Conservation (phyloP, 2,797 vertebrate genomes). For the Sebastes hubbsi region DNA sequence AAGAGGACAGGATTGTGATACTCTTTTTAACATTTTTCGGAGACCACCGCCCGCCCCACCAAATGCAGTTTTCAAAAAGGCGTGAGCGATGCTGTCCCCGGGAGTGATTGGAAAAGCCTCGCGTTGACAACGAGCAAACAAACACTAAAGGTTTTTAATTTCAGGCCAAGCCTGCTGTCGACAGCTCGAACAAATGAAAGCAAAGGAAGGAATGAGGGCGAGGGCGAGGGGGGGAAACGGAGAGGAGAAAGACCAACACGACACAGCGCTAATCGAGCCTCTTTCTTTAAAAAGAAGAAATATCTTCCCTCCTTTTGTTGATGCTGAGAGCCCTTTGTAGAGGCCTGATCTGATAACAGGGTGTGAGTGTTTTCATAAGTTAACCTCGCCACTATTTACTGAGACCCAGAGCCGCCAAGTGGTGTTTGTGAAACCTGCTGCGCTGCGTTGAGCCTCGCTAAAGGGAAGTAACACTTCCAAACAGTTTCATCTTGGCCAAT, state of each 20-base stretch:
- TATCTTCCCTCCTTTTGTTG: slow-evolving; percentile 51
- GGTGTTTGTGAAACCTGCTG: slow-evolving; percentile 52
- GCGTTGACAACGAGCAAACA: slow-evolving; percentile 75
- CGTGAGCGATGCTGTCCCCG: slow-evolving; percentile 25
- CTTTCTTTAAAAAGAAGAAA: slow-evolving; percentile 52
- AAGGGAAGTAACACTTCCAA: slow-evolving; percentile 30
- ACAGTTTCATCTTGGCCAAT: slow-evolving; percentile 36
- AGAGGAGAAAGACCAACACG: slow-evolving; percentile 43
- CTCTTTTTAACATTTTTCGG: not conserved
- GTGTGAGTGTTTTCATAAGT: slow-evolving; percentile 67
- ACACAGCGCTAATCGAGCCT: slow-evolving; percentile 37
- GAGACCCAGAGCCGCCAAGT: slow-evolving; percentile 55
- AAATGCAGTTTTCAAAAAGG: slow-evolving; percentile 45
- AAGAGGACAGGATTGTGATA: not conserved
- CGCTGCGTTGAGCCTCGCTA: not conserved
- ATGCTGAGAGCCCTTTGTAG: slow-evolving; percentile 64
- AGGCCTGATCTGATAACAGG: slow-evolving; percentile 68
- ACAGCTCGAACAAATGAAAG: slow-evolving; percentile 76
- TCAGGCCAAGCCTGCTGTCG: slow-evolving; percentile 66
- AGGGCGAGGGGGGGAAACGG: not conserved
- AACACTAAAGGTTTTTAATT: slow-evolving; percentile 74
- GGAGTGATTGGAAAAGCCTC: slow-evolving; percentile 62
- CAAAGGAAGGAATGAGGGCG: slow-evolving; percentile 50
- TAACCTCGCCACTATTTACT: slow-evolving; percentile 49
- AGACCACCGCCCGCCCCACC: not conserved